Conservation (phyloP, 2,888 invertebrate species). For the Galerucella pusilla region DNA sequence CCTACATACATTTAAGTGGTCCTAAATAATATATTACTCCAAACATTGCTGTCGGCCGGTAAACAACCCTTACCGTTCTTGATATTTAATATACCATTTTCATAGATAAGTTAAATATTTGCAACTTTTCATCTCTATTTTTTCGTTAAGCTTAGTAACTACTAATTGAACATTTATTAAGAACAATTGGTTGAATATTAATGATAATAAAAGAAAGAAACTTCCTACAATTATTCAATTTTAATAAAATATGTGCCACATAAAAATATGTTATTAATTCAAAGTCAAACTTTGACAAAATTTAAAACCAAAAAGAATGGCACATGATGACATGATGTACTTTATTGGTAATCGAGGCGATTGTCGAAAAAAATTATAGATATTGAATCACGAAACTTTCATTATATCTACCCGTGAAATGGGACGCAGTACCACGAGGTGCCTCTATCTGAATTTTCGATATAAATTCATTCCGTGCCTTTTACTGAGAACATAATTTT, state of each 20-base stretch:
- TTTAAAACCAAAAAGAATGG: conserved; percentile 5
- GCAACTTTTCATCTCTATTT: too few species aligned
- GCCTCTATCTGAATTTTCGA: conserved; percentile 28
- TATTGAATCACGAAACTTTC: conserved; percentile 38
- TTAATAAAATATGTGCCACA: too few species aligned
- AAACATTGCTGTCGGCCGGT: too few species aligned
- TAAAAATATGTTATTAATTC: neutral
- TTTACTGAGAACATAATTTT: conserved; percentile 20
- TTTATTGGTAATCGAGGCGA: conserved; percentile 23
- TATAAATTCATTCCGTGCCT: conserved; percentile 31
- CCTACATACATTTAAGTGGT: too few species aligned
- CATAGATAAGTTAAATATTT: neutral
- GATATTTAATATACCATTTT: too few species aligned
- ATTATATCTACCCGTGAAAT: conserved; percentile 38
- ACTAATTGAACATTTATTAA: too few species aligned
- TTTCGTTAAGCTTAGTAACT: too few species aligned
- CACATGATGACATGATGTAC: conserved; percentile 25
- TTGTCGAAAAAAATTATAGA: conserved; percentile 25
- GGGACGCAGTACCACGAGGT: conserved; percentile 41
- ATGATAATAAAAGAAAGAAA: too few species aligned
- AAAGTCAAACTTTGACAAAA: neutral
- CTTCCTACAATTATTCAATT: too few species aligned
- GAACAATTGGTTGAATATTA: too few species aligned
- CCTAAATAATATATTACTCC: too few species aligned
- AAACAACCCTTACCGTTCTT: too few species aligned